A percentile compares a stretch with the other conserved stretches of the same genome.
phyloP scores from a whole-genome alignment of 2,113 vertebrate genomes.

The Misgurnus anguillicaudatus region DNA sequence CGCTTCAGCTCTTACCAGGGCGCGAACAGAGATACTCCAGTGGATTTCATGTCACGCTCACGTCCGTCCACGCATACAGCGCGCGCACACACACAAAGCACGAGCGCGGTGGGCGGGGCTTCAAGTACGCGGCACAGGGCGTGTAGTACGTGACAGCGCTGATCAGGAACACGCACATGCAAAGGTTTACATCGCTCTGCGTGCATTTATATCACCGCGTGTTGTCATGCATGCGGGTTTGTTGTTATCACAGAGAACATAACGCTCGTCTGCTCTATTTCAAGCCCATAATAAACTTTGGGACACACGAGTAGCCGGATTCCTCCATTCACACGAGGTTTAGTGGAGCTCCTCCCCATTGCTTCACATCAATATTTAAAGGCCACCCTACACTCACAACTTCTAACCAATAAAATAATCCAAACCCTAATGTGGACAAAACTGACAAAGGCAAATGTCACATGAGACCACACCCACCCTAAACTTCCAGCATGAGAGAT shows the following conservation, averaged over 20 bases:
- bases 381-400: no score
- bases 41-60: not conserved
- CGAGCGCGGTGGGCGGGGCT: not conserved
- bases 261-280: not conserved
- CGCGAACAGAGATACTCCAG: slow-evolving; percentile 1
- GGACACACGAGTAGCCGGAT: not conserved
- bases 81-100: not conserved
- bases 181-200: not conserved
- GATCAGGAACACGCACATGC: not conserved
- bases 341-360: no score
- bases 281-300: not conserved
- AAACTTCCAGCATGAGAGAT: no score
- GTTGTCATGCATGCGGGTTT: no score
- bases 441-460: no score
- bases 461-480: no score
- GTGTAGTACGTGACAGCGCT: slow-evolving; percentile 23
- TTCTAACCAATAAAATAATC: no score
- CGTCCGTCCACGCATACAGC: not conserved
- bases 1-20: slow-evolving; percentile 20
- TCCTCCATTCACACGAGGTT: not conserved
- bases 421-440: no score
- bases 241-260: not conserved
- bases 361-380: no score
- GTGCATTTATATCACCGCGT: not conserved
- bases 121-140: not conserved